Conservation (phyloP, 2,888 invertebrate genomes). For the Amitus sp. region DNA sequence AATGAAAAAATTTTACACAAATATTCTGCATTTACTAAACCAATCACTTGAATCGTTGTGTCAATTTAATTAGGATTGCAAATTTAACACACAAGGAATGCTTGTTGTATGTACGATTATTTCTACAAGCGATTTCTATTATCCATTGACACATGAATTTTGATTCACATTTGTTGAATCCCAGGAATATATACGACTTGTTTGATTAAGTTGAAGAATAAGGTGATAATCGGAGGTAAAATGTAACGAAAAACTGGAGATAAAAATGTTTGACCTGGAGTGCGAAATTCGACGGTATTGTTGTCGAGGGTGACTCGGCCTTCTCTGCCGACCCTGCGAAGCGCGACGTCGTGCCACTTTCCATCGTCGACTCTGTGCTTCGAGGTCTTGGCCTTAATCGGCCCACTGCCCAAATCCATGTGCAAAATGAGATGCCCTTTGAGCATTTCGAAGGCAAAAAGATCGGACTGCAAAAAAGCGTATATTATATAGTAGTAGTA, state of each 20-base stretch:
- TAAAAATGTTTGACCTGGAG: conserved; percentile 78
- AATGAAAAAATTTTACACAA: no score
- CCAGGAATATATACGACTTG: no score
- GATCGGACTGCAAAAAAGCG: conserved; percentile 76
- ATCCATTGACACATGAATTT: no score
- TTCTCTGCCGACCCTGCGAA: conserved; percentile 84
- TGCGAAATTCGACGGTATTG: conserved; percentile 87
- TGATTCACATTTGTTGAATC: no score
- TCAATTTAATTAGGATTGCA: no score
- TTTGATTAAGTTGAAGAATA: not conserved
- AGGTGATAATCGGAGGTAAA: not conserved
- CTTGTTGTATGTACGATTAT: no score
- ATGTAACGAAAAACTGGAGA: not conserved
- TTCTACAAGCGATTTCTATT: no score
- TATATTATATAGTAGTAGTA: no score
- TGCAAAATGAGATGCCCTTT: conserved; percentile 94
- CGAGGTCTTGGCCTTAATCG: conserved; percentile 86
- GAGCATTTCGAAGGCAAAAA: conserved; percentile 93
- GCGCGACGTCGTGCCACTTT: conserved; percentile 89
- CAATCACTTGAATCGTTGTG: no score
- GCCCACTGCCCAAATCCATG: conserved; percentile 91
- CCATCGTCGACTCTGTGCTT: conserved; percentile 88
- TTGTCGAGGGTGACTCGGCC: conserved; percentile 92
- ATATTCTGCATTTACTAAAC: no score
- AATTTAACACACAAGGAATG: no score